These are phyloP conservation scores for Zingel zingel DNA, from an alignment of 2,113 vertebrate species.

Conservation along the genomic window DNA sequence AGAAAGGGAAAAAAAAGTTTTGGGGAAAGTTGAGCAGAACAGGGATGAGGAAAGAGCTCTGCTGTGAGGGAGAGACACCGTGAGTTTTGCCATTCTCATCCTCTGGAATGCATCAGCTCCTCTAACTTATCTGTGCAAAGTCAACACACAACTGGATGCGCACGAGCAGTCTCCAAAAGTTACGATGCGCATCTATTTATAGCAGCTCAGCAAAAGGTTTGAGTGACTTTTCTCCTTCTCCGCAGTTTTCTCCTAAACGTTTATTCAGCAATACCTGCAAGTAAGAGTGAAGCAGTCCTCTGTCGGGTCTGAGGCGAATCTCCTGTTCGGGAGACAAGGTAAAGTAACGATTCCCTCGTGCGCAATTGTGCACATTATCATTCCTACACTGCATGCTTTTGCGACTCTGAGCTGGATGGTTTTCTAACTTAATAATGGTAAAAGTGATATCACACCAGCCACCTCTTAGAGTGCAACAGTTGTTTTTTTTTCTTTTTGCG, in stretches of 20 bases:
- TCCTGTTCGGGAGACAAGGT: slow-evolving; percentile 79
- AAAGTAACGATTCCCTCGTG: slow-evolving; percentile 39
- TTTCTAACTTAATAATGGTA: background rate
- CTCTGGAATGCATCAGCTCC: slow-evolving; percentile 77
- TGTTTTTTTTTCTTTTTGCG: slow-evolving; percentile 40
- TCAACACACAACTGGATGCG: slow-evolving; percentile 69
- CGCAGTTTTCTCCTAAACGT: slow-evolving; percentile 53
- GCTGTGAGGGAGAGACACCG: slow-evolving; percentile 59
- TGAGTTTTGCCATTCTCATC: slow-evolving; percentile 74
- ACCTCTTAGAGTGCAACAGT: slow-evolving; percentile 8
- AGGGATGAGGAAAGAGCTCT: slow-evolving; percentile 78
- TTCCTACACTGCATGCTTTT: slow-evolving; percentile 1
- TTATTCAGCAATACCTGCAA: slow-evolving; percentile 65
- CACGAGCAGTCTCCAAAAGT: slow-evolving; percentile 54
- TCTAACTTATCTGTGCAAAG: slow-evolving; percentile 69
- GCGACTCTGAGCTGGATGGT: background rate
- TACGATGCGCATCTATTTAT: slow-evolving; percentile 73
- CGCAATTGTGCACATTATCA: slow-evolving; percentile 6
- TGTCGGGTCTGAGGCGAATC: slow-evolving; percentile 74
- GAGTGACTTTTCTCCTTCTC: slow-evolving; percentile 50
- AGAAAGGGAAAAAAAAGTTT: slow-evolving; percentile 55
- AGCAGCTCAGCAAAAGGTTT: slow-evolving; percentile 57
- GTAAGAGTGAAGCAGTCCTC: slow-evolving; percentile 50
- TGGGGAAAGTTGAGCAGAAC: slow-evolving; percentile 69
- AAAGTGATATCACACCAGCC: slow-evolving; percentile 1